These are phyloP conservation scores for Helicoverpa assulta DNA, from an alignment of 2,888 invertebrate genomes.

Conservation along the genomic window DNA sequence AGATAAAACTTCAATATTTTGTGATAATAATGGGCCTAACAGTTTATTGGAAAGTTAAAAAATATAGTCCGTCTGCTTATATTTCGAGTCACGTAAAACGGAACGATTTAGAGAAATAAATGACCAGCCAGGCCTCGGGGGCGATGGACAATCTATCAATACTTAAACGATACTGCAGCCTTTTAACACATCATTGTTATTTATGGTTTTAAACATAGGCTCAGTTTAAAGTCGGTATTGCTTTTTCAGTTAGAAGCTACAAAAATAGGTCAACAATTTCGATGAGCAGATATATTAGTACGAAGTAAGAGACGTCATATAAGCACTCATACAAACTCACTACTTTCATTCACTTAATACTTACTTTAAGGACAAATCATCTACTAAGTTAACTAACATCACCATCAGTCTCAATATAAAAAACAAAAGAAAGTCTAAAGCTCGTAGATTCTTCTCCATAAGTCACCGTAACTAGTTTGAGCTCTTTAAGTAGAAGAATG, in stretches of 20 bases:
- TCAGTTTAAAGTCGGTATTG: slow-evolving; percentile 1
- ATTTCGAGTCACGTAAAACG: slow-evolving; percentile 51
- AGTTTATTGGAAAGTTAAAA: slow-evolving; percentile 29
- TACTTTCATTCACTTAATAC: too few species aligned
- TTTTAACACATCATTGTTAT: slow-evolving; percentile 55
- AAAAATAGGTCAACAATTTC: background rate
- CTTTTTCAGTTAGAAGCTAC: background rate
- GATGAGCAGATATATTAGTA: too few species aligned
- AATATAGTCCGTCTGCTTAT: slow-evolving; percentile 36
- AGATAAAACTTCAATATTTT: too few species aligned
- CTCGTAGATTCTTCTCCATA: slow-evolving; percentile 44
- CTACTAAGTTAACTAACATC: background rate
- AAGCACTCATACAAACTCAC: too few species aligned
- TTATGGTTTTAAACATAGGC: slow-evolving; percentile 34
- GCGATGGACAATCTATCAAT: slow-evolving; percentile 57
- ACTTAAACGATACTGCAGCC: slow-evolving; percentile 50
- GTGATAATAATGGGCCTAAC: slow-evolving; percentile 3
- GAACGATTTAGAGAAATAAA: slow-evolving; percentile 61
- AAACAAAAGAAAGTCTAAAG: slow-evolving; percentile 18
- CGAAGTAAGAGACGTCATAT: too few species aligned
- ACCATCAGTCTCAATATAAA: background rate
- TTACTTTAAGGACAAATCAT: too few species aligned
- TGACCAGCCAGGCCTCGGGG: slow-evolving; percentile 36
- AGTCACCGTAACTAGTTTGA: slow-evolving; percentile 42
- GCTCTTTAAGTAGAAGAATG: slow-evolving; percentile 43